Base-by-base conservation (phyloP, 2,888 invertebrate species). In the Ochlodes sylvanus region DNA sequence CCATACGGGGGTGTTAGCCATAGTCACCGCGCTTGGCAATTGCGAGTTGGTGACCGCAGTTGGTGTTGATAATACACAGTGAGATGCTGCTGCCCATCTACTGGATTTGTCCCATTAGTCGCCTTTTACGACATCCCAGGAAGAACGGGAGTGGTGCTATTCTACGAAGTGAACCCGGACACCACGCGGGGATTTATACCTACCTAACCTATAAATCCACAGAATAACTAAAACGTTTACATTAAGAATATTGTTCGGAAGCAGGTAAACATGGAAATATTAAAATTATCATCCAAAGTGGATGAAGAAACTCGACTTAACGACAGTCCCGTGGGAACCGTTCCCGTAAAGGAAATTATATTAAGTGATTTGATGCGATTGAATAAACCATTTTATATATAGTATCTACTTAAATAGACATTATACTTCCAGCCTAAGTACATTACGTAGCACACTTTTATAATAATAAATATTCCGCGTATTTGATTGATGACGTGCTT, bases 261-360 rank as follows among this genome's bases (percentile, higher is more conserved):
- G 19, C 15, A 56, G 34, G 34, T 32, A 56, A 56, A 56, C 12
- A 50, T 12, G 50, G 19, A 19, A 19, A 50, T 50, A 50, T 50
- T 56, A 34, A 32, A 34, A 32, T 55, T 34, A 56, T 38, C 12
- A 56, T 56, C 17, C 56, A 56, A 56, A 56, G 56, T 56, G 34
- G 34, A 17, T 38, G 34, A 56, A 34, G 17, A 34, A 56, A 56
- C 34, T 56, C 56, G 38, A 17, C 15, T 17, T 19, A 19, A 7
- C 34, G 6, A 3, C 17, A 15, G 17, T 56, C 56, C 56, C 56
- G 9, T 7, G 34, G 38, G 56, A 56, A 38, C 34, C 38, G 17
- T 34, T 15, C 34, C 56, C 34, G 38, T 17, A 56, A 7, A 15
- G 17, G 5, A 50, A 50, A 50, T 50, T 50, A 50, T 50, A 50